Evolutionary conservation across 2,797 vertebrate species (phyloP), one percentile per base, ranked within the genome.

Genomic region (Melanotaenia nigrans): DNA sequence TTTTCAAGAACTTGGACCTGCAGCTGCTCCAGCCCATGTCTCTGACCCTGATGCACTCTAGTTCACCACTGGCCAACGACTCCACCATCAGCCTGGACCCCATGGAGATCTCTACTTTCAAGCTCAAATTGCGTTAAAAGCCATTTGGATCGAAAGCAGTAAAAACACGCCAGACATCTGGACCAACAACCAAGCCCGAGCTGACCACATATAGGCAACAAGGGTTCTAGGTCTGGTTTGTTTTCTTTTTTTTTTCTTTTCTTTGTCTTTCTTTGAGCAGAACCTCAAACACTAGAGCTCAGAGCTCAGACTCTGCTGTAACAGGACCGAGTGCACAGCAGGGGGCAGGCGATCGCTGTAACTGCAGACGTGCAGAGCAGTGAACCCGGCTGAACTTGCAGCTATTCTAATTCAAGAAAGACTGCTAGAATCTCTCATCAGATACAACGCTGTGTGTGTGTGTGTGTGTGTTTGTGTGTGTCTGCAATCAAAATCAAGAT

Each of bases 101-200:
- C 79, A 99, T 99, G 98, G 98, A 99, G 92, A 95, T 99, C 0
- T 94, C 96, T 36, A 90, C 97, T 55, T 99, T 96, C 85, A 97
- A 96, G 85, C 82, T 99, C 85, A 97, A 95, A 79, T 90, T 99
- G 79, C 95, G 93, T 88, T 99, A 97, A 93, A 78, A 80, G 68
- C 79, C 24, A 18, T 28, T 58, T 3, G 0, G 22, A 75, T 22
- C 2, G 20, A 64, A 61, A 73, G 62, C 80, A 81, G 75, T 56
- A 62, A 58, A 59, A 74, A 51, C 45, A 28, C 64, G 59, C 38
- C 75, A 56, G 68, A 83, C 83, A 71, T 13, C 73, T 57, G 22
- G 78, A 88, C 82, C 75, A 69, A 87, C 63, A 77, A 74, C 59
- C 71, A 68, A 54, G 73, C 69, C 61, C 30, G 47, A 0, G 54